Conservation (phyloP, 1,140 invertebrate genomes). For the Mizuhopecten yessoensis region DNA sequence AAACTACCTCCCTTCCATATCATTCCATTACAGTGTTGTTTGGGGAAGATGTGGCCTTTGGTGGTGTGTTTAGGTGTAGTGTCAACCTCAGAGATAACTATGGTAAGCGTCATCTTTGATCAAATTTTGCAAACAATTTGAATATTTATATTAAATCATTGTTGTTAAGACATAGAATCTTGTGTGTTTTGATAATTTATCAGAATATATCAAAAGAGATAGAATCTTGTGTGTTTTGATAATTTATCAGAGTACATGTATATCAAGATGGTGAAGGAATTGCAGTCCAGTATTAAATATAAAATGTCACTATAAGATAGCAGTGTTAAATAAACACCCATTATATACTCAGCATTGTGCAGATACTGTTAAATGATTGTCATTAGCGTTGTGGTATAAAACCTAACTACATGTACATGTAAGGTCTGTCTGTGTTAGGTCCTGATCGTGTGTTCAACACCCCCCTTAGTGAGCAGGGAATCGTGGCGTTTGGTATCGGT, state of each 20-base stretch:
- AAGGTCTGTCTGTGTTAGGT: constrained; percentile 74
- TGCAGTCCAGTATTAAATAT: background rate
- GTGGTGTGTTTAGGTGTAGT: constrained; percentile 98
- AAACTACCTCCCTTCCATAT: constrained; percentile 45
- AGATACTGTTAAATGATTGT: background rate
- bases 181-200: background rate
- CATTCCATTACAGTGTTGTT: constrained; percentile 89
- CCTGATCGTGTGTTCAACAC: constrained; percentile 98
- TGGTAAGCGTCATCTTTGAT: constrained; percentile 85
- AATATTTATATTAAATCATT: too few relatives aligned
- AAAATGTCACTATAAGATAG: too few relatives aligned
- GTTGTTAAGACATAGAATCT: too few relatives aligned
- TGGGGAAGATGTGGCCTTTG: constrained; percentile 99
- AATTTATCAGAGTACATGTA: background rate
- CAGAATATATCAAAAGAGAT: background rate
- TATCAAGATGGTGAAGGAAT: background rate
- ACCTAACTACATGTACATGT: too few relatives aligned
- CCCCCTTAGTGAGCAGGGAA: constrained; percentile 98
- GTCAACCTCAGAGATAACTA: constrained; percentile 96
- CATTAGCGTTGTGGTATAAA: too few relatives aligned
- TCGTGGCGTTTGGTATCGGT: constrained; percentile 98
- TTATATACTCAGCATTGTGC: too few relatives aligned
- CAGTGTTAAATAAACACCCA: too few relatives aligned
- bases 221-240: too few relatives aligned
- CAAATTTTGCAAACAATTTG: too few relatives aligned